A percentile compares a stretch with the other conserved stretches of the same genome.
Evolutionary conservation across 1,140 invertebrate genomes (phyloP).

Genomic region (Yoshiicerus persimilis): DNA sequence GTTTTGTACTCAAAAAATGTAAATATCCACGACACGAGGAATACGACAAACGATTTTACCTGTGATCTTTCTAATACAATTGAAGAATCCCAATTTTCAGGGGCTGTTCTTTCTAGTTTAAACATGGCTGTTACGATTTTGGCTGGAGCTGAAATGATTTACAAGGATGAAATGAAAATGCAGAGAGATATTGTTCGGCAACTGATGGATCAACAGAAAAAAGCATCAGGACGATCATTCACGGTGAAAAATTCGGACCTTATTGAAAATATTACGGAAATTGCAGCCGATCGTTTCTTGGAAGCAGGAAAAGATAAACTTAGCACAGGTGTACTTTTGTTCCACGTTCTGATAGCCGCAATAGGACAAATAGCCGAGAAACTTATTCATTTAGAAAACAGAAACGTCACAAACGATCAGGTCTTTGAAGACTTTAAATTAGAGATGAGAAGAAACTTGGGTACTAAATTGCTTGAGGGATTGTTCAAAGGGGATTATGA

Average conservation of each 20-base stretch:
- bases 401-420: not conserved
- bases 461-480: not conserved
- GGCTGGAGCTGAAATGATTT: not conserved
- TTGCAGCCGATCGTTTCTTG: not conserved
- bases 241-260: not conserved
- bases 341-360: not conserved
- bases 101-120: not conserved
- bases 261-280: not conserved
- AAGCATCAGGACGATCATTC: not conserved
- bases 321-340: not conserved
- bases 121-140: not conserved
- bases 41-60: not conserved
- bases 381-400: not conserved
- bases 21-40: not conserved
- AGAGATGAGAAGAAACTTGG: not conserved
- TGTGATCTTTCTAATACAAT: not conserved
- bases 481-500: not conserved
- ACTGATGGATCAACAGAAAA: not conserved
- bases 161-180: not conserved
- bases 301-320: not conserved
- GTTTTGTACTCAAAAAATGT: not conserved
- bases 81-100: not conserved
- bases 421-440: not conserved
- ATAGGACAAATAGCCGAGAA: not conserved
- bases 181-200: not conserved